Evolutionary conservation across 2,113 vertebrate genomes (phyloP), one percentile per base, ranked within the genome.

Genomic region (Hypanus sabinus): DNA sequence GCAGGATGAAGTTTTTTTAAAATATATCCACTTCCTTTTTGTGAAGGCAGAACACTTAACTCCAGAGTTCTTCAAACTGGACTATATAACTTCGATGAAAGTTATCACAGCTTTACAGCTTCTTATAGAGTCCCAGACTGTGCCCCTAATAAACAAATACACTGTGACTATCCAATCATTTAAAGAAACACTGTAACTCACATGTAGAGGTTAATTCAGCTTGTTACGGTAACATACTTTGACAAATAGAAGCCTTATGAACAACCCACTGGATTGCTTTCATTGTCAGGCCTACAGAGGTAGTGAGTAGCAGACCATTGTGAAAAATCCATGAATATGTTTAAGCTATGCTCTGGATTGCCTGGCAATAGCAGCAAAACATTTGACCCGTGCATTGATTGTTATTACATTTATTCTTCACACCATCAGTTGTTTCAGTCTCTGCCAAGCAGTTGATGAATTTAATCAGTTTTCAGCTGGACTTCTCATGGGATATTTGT

Each of bases 251-350:
- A 73, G 71, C 68, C 68, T 73, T 71, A 93, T 93, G 68, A 93
- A 93, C 91, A 93, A 73, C 36, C 91, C 11, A 93, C 38, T 71
- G 68, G 91, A 38, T 93, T 73, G 68, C 7, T 73, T 93, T 93
- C 36, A 93, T 93, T 93, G 65, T 46, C 91, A 93, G 91, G 70
- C 68, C 68, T 22, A 55, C 91, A 93, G 91, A 73, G 70, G 33
- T 73, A 46, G 91, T 93, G 91, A 93, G 68, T 93, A 27, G 70
- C 33, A 65, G 85, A 90, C 85, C 91, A 93, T 73, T 93, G 91
- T 73, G 68, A 93, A 93, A 73, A 93, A 93, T 27, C 65, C 65
- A 93, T 93, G 91, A 93, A 93, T 93, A 93, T 93, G 91, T 93
- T 90, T 93, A 93, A 93, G 70, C 91, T 93, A 38, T 93, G 91